These are phyloP conservation scores for Platynereis dumerilii DNA, from an alignment of 2,888 invertebrate genomes.

Conservation along the genomic window DNA sequence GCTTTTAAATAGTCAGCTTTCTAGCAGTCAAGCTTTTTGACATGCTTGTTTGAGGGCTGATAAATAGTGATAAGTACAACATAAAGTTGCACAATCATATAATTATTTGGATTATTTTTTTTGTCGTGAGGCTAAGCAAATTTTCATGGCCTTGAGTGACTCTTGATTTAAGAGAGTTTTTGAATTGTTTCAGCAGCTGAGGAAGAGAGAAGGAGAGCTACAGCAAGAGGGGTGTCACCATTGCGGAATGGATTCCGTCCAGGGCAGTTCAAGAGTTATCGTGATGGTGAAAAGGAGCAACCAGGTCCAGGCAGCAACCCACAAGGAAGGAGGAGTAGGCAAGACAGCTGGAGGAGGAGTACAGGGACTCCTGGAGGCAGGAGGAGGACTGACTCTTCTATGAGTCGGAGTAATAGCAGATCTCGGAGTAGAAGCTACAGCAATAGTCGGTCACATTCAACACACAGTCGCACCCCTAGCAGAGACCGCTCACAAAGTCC, in stretches of 20 bases:
- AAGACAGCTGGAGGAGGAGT: neutral
- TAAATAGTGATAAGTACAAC: too few relatives aligned
- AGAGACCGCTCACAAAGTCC: conserved; percentile 28
- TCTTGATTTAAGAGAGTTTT: too few relatives aligned
- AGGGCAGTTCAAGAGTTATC: conserved; percentile 21
- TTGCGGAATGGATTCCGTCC: conserved; percentile 24
- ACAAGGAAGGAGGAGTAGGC: conserved; percentile 11
- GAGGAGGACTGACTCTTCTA: conserved; percentile 23
- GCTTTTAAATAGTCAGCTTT: too few relatives aligned
- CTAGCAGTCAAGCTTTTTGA: too few relatives aligned
- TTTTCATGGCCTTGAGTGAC: too few relatives aligned
- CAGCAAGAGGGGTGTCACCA: conserved; percentile 20
- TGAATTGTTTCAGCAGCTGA: conserved; percentile 12
- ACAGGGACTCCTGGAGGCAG: neutral
- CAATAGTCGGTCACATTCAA: conserved; percentile 23
- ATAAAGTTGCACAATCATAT: too few relatives aligned
- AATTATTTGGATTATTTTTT: too few relatives aligned
- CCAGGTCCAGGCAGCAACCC: conserved; percentile 8
- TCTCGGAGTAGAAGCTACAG: conserved; percentile 21
- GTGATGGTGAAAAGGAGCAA: conserved; percentile 4
- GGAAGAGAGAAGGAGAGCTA: conserved; percentile 13
- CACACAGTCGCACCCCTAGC: neutral
- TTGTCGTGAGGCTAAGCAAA: too few relatives aligned
- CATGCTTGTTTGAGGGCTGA: too few relatives aligned
- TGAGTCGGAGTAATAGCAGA: conserved; percentile 25